Evolutionary conservation across 2,797 vertebrate species (phyloP).

Genomic region (Urosaurus nigricauda): DNA sequence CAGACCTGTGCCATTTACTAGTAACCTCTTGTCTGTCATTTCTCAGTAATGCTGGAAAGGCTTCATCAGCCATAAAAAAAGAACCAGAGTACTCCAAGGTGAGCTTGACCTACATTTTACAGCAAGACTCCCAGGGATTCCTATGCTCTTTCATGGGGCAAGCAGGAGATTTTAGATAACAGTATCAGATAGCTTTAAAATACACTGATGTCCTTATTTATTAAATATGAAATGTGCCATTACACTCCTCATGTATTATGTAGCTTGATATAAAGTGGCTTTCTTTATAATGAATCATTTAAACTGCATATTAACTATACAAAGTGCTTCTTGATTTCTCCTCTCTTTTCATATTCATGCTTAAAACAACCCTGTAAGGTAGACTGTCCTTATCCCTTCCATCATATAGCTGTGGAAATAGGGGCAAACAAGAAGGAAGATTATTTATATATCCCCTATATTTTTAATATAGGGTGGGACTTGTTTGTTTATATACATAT

Average conservation of each 20-base stretch:
- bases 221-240: conserved; percentile 30
- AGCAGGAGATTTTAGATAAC: conserved; percentile 26
- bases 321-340: neutral
- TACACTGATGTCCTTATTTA: neutral
- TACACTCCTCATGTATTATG: neutral
- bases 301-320: conserved; percentile 6
- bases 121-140: conserved; percentile 15
- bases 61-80: conserved; percentile 15
- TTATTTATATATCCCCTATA: too few species aligned
- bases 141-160: conserved; percentile 17
- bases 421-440: neutral
- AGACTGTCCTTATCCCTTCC: neutral
- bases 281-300: conserved; percentile 28
- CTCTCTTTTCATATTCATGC: neutral
- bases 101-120: conserved; percentile 39
- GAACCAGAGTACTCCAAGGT: conserved; percentile 5
- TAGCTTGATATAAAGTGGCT: conserved; percentile 24
- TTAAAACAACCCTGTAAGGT: neutral
- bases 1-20: neutral
- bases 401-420: neutral
- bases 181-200: conserved; percentile 23
- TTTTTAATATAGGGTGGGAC: neutral
- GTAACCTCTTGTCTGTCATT: conserved; percentile 12
- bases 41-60: conserved; percentile 1
- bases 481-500: too few species aligned